Conservation (phyloP, 1,140 invertebrate genomes). For the Gryllus bimaculatus region DNA sequence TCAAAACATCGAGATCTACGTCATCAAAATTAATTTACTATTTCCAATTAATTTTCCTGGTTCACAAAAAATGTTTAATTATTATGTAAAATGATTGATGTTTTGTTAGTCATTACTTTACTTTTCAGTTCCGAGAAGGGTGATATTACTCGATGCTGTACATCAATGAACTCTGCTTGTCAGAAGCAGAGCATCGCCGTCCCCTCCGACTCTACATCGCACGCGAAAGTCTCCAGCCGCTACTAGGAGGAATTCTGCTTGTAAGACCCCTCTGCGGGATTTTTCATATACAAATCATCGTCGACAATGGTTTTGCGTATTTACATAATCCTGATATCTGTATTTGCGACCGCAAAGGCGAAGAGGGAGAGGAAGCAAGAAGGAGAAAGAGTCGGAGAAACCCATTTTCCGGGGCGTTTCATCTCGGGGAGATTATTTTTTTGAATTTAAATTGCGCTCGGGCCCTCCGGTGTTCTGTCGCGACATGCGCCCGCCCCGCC, state of each 20-base stretch:
- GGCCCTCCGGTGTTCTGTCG: neutral
- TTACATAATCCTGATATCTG: neutral
- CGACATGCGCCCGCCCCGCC: neutral
- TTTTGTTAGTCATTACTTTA: too few species aligned
- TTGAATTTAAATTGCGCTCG: neutral
- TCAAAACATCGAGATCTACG: too few species aligned
- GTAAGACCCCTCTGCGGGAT: neutral
- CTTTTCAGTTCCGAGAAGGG: too few species aligned
- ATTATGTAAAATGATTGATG: too few species aligned
- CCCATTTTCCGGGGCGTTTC: neutral
- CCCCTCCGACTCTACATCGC: too few species aligned
- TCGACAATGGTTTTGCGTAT: neutral
- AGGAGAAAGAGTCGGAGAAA: neutral
- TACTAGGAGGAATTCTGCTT: neutral
- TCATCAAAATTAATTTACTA: too few species aligned
- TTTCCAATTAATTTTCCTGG: too few species aligned
- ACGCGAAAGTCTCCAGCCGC: too few species aligned
- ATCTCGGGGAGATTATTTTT: neutral
- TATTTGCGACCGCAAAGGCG: neutral
- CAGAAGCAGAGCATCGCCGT: too few species aligned
- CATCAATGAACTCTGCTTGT: too few species aligned
- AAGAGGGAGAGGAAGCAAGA: neutral
- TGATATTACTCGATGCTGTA: too few species aligned
- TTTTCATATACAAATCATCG: constrained; percentile 1
- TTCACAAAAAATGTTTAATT: too few species aligned